Percentiles rank a stretch among this genome's conserved stretches.
These are phyloP conservation scores for Nemopilema nomurai DNA, from an alignment of 30 jellyfish, hydroid and myxozoan species.

Conservation along the genomic window DNA sequence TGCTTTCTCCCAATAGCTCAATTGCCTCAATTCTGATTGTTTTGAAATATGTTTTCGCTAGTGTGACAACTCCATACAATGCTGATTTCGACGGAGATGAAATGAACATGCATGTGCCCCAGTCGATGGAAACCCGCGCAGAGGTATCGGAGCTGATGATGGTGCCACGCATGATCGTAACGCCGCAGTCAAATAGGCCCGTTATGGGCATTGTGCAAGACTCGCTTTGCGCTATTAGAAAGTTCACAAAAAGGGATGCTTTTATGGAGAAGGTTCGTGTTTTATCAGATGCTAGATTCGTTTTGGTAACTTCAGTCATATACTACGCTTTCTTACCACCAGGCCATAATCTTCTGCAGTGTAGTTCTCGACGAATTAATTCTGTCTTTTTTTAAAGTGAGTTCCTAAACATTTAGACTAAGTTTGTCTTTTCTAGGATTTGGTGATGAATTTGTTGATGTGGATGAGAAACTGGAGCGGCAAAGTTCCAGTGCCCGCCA, in stretches of 20 bases:
- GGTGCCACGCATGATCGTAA: slow-evolving; percentile 97
- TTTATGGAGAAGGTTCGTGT: slow-evolving; percentile 87
- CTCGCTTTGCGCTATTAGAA: slow-evolving; percentile 93
- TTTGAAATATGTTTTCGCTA: background rate
- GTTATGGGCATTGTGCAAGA: slow-evolving; percentile 99
- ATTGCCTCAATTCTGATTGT: background rate
- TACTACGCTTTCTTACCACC: too few relatives aligned
- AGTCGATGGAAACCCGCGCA: slow-evolving; percentile 99
- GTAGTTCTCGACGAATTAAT: too few relatives aligned
- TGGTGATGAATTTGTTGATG: slow-evolving; percentile 93
- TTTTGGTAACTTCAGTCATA: background rate
- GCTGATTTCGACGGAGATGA: slow-evolving; percentile 99
- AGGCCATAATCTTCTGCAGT: too few relatives aligned
- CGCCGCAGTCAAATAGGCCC: slow-evolving; percentile 99
- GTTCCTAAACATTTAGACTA: too few relatives aligned
- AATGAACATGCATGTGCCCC: slow-evolving; percentile 99
- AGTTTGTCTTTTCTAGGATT: slow-evolving; percentile 58
- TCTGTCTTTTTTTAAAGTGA: too few relatives aligned
- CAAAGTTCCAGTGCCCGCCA: slow-evolving; percentile 89
- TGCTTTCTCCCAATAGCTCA: too few relatives aligned
- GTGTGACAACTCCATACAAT: slow-evolving; percentile 99
- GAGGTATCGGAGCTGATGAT: slow-evolving; percentile 93
- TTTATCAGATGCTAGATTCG: too few relatives aligned
- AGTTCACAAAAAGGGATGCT: slow-evolving; percentile 95
- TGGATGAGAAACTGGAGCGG: slow-evolving; percentile 99